Percentiles rank a stretch among this genome's conserved stretches.
Evolutionary conservation across 2,113 vertebrate genomes (phyloP).

Genomic region (Phoxinus phoxinus): DNA sequence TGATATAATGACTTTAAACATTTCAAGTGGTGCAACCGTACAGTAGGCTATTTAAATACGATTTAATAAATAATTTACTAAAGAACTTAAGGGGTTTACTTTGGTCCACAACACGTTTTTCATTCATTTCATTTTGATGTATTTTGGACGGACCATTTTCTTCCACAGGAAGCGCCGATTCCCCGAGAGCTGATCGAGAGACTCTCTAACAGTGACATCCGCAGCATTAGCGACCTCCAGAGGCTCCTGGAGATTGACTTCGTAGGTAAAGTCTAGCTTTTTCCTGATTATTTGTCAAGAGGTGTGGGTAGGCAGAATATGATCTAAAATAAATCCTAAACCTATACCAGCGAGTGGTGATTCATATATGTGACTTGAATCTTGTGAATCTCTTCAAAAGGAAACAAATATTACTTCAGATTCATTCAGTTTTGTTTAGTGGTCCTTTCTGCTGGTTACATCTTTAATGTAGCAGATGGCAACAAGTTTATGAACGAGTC

Average conservation of each 20-base stretch:
- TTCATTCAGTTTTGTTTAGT: background rate
- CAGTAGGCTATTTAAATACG: no score
- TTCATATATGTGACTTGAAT: background rate
- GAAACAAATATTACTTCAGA: background rate
- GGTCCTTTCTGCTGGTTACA: background rate
- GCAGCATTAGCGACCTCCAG: conserved; percentile 96
- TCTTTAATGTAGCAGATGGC: background rate
- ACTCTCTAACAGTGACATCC: conserved; percentile 90
- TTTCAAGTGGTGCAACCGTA: no score
- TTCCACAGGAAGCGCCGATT: conserved; percentile 87
- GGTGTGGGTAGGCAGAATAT: no score
- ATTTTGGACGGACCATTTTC: background rate
- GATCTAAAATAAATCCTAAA: background rate
- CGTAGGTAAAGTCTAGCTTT: conserved; percentile 88
- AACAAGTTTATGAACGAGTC: background rate
- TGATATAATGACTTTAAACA: no score
- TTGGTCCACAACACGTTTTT: no score
- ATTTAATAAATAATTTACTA: no score
- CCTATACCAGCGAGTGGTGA: background rate
- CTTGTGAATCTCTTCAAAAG: background rate
- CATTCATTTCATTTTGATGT: background rate
- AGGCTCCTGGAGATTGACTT: conserved; percentile 95
- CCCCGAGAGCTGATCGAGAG: conserved; percentile 91
- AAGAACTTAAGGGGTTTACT: no score
- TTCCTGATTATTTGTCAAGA: background rate